Conservation (phyloP, 2,797 vertebrate species). For the Amphiprion clarkii region DNA sequence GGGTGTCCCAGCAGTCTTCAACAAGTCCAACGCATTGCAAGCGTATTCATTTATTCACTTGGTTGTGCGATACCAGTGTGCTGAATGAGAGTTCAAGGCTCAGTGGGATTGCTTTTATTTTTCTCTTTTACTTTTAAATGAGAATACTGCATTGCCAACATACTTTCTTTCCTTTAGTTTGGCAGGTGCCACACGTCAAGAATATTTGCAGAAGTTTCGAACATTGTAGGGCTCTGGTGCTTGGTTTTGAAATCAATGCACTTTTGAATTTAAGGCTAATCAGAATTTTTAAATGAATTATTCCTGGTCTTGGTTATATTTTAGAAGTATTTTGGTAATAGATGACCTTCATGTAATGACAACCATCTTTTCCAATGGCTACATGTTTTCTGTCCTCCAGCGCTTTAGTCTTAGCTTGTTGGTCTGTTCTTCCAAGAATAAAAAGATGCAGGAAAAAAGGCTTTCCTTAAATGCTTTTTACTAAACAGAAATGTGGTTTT, state of each 20-base stretch:
- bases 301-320: constrained; percentile 39
- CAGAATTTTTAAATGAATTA: constrained; percentile 32
- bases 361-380: constrained; percentile 36
- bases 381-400: constrained; percentile 22
- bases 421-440: constrained; percentile 14
- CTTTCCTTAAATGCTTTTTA: background rate
- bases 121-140: constrained; percentile 67
- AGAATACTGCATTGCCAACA: constrained; percentile 51
- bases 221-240: constrained; percentile 20
- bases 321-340: constrained; percentile 31
- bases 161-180: constrained; percentile 52
- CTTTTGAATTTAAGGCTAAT: constrained; percentile 42
- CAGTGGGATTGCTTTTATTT: constrained; percentile 55
- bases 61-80: constrained; percentile 50
- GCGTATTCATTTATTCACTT: constrained; percentile 66
- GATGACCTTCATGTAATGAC: constrained; percentile 42
- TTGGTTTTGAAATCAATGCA: constrained; percentile 46
- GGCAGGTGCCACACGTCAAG: constrained; percentile 39
- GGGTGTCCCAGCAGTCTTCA: constrained; percentile 50
- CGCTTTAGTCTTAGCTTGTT: constrained; percentile 31
- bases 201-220: constrained; percentile 42
- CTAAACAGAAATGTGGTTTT: constrained; percentile 17
- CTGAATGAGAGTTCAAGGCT: constrained; percentile 45
- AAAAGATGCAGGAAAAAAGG: background rate
- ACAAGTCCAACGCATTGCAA: constrained; percentile 45